phyloP scores from a whole-genome alignment of 1,140 invertebrate genomes.

The Nixonia krombeini region DNA sequence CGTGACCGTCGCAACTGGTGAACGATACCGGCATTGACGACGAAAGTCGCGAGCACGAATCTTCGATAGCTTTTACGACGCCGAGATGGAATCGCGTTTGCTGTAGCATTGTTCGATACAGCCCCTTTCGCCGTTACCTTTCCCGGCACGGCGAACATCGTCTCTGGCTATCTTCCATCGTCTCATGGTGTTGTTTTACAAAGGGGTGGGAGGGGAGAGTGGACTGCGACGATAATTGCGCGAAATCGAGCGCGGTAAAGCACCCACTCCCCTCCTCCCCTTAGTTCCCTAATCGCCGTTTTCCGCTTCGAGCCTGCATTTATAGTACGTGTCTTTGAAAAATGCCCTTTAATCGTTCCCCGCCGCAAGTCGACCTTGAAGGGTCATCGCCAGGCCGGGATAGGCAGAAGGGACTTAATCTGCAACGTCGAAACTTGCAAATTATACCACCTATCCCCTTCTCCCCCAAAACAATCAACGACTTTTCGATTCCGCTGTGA shows the following conservation, averaged over 20 bases:
- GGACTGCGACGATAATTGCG: background rate
- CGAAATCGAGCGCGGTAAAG: background rate
- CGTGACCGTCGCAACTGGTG: conserved; percentile 41
- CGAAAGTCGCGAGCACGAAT: conserved; percentile 37
- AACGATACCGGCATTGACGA: conserved; percentile 41
- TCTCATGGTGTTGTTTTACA: conserved; percentile 21
- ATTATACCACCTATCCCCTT: background rate
- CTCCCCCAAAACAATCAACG: background rate
- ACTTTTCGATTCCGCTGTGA: conserved; percentile 31
- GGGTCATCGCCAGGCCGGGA: no score
- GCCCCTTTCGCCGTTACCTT: conserved; percentile 28
- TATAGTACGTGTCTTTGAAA: no score
- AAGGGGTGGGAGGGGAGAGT: conserved; percentile 16
- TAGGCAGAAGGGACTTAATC: background rate
- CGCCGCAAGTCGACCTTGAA: no score
- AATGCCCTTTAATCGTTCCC: no score
- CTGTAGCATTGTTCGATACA: conserved; percentile 43
- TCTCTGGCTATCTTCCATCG: conserved; percentile 32
- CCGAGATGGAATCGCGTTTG: conserved; percentile 41
- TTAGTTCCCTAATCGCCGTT: no score
- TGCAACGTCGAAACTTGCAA: background rate
- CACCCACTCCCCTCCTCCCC: no score
- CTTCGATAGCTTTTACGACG: conserved; percentile 39
- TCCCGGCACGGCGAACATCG: background rate
- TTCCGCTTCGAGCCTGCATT: no score